Evolutionary conservation across 2,113 vertebrate species (phyloP).

Genomic region (Osmerus eperlanus): DNA sequence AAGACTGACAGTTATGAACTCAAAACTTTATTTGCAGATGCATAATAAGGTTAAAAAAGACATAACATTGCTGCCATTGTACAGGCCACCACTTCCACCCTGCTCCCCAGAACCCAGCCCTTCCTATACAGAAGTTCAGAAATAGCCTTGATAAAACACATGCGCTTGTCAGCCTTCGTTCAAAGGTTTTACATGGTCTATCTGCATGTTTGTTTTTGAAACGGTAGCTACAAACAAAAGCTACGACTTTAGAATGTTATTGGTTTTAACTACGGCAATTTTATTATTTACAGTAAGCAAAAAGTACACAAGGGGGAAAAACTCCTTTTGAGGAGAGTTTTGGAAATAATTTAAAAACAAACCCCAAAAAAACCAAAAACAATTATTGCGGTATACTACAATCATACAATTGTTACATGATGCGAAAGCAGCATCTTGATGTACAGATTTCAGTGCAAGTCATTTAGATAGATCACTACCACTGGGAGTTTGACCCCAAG

Average conservation of each 20-base stretch:
- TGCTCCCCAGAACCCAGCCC: constrained; percentile 7
- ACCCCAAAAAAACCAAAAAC: constrained; percentile 61
- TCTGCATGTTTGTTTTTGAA: constrained; percentile 32
- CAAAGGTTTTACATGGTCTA: constrained; percentile 1
- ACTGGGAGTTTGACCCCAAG: constrained; percentile 44
- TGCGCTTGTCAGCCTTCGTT: constrained; percentile 69
- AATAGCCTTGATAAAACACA: constrained; percentile 78
- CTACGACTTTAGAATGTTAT: constrained; percentile 71
- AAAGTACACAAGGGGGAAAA: constrained; percentile 75
- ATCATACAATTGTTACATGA: constrained; percentile 88
- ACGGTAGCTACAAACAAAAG: constrained; percentile 53
- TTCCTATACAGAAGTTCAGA: constrained; percentile 45
- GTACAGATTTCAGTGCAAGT: constrained; percentile 98
- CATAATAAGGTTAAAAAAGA: constrained; percentile 66
- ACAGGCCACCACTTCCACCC: constrained; percentile 40
- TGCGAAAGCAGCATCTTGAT: constrained; percentile 89
- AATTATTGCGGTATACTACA: constrained; percentile 98
- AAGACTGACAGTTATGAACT: constrained; percentile 14
- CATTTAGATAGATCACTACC: constrained; percentile 78
- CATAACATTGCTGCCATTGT: constrained; percentile 59
- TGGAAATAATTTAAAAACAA: constrained; percentile 90
- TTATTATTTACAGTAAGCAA: constrained; percentile 92
- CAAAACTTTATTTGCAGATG: constrained; percentile 64
- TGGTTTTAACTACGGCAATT: constrained; percentile 84
- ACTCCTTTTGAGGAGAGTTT: constrained; percentile 65